phyloP scores from a whole-genome alignment of 2,113 vertebrate species.

The Phocoena sinus region DNA sequence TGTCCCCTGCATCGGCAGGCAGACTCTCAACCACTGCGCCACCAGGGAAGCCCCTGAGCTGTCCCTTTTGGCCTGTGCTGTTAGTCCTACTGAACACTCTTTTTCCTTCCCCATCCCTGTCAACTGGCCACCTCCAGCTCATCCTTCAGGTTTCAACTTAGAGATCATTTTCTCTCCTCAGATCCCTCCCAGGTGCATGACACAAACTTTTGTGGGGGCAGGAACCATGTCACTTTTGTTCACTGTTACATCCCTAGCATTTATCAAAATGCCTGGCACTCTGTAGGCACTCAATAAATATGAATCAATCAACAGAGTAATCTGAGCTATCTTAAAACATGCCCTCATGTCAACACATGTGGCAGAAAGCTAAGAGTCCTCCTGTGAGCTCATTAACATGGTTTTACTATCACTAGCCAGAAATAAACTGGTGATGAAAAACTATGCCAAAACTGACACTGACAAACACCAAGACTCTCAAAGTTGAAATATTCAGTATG shows the following conservation, averaged over 20 bases:
- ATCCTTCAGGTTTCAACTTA: not conserved
- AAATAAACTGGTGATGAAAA: not conserved
- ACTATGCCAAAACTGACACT: not conserved
- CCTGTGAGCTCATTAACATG: not conserved
- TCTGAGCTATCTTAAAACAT: not conserved
- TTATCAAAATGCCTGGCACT: not conserved
- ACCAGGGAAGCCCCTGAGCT: not conserved
- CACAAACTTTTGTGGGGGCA: not conserved
- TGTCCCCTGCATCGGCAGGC: too few relatives aligned
- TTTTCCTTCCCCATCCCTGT: not conserved
- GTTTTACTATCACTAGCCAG: not conserved
- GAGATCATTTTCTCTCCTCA: not conserved
- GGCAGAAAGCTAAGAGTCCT: not conserved
- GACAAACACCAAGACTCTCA: not conserved
- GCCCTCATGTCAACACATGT: not conserved
- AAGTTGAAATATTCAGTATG: not conserved
- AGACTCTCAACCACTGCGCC: too few relatives aligned
- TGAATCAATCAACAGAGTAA: not conserved
- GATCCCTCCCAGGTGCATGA: not conserved
- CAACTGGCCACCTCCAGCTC: not conserved
- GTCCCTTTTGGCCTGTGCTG: too few relatives aligned
- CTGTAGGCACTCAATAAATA: not conserved
- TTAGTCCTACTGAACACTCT: not conserved
- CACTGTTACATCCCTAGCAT: not conserved
- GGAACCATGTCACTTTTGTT: not conserved